Conservation (phyloP, 2,113 vertebrate species). For the Drymodes brunneopygia region DNA sequence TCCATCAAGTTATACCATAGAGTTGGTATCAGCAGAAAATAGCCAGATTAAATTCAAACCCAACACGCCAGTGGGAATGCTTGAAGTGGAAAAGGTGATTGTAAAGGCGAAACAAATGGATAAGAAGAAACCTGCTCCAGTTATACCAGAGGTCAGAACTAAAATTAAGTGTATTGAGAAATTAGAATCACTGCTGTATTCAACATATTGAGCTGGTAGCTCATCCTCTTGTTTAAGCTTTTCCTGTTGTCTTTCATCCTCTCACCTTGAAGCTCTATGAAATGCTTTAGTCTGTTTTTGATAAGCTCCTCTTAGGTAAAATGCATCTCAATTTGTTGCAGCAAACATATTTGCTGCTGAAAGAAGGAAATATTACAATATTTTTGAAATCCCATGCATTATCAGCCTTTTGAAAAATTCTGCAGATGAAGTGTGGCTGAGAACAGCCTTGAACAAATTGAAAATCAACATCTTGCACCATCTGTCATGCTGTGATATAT, state of each 20-base stretch:
- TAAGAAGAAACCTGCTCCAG: conserved; percentile 83
- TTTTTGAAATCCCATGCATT: not conserved
- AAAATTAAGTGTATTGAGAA: not conserved
- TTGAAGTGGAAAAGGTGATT: conserved; percentile 90
- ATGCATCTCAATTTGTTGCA: not conserved
- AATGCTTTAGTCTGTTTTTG: not conserved
- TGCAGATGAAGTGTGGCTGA: not conserved
- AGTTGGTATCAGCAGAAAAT: conserved; percentile 84
- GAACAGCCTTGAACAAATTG: not conserved
- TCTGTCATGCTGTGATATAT: not conserved
- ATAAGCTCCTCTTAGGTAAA: not conserved
- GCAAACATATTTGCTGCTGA: not conserved
- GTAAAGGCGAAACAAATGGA: conserved; percentile 88
- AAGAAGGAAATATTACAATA: not conserved
- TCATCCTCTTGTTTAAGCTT: not conserved
- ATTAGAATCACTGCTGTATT: not conserved
- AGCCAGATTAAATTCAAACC: conserved; percentile 91
- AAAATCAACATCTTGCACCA: not conserved
- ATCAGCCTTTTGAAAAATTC: not conserved
- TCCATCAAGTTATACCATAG: conserved; percentile 90
- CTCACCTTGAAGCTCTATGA: not conserved
- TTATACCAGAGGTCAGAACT: conserved; percentile 89
- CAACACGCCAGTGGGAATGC: conserved; percentile 86
- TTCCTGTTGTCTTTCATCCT: not conserved
- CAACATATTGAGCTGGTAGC: not conserved